Conservation (phyloP, 2,113 vertebrate genomes). For the Thamnophis sirtalis region DNA sequence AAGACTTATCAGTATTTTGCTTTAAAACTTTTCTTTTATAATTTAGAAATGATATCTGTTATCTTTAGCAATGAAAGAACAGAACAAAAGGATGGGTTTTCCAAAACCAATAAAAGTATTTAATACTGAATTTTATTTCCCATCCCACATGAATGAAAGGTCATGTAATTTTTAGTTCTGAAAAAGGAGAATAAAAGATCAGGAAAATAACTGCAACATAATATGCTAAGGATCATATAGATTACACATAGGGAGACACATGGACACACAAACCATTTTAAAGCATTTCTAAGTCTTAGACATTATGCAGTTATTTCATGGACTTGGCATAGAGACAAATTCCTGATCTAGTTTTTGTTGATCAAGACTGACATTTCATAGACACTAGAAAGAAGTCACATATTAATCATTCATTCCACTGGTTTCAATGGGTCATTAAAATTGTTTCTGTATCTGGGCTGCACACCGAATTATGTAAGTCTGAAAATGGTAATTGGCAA, state of each 20-base stretch:
- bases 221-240: slow-evolving; percentile 51
- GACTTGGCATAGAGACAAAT: neutral
- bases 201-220: slow-evolving; percentile 30
- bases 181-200: slow-evolving; percentile 24
- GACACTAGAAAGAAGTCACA: neutral
- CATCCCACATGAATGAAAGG: slow-evolving; percentile 49
- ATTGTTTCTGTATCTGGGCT: slow-evolving; percentile 7
- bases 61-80: slow-evolving; percentile 52
- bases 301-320: slow-evolving; percentile 54
- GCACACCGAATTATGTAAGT: slow-evolving; percentile 54
- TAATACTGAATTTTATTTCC: slow-evolving; percentile 47
- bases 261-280: slow-evolving; percentile 16
- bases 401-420: neutral
- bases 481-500: slow-evolving; percentile 32
- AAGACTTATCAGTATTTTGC: slow-evolving; percentile 35
- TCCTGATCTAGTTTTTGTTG: neutral
- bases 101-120: slow-evolving; percentile 56
- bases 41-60: slow-evolving; percentile 57
- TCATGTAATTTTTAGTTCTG: slow-evolving; percentile 29
- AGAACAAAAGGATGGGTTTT: slow-evolving; percentile 58
- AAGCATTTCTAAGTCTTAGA: slow-evolving; percentile 36
- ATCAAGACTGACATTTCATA: neutral
- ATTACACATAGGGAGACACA: slow-evolving; percentile 21
- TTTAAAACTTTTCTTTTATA: slow-evolving; percentile 36
- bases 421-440: neutral